phyloP scores from a whole-genome alignment of 2,888 invertebrate species.

The Athalia rosae region DNA sequence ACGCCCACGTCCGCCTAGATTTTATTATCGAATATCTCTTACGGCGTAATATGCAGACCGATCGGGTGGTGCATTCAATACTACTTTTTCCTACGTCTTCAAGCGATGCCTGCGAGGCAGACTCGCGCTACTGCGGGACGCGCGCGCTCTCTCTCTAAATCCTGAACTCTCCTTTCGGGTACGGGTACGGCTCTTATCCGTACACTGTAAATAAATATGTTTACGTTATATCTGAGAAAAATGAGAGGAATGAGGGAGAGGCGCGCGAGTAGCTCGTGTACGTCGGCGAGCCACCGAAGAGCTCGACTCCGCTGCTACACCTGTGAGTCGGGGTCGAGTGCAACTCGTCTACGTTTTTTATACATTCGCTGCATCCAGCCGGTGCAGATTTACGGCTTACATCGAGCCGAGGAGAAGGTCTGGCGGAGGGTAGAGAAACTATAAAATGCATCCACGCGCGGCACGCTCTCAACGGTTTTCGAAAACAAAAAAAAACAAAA shows the following conservation, averaged over 20 bases:
- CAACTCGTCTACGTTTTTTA: background rate
- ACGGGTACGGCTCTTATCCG: slow-evolving; percentile 3
- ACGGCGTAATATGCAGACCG: slow-evolving; percentile 59
- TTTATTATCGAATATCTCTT: slow-evolving; percentile 55
- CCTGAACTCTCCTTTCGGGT: slow-evolving; percentile 40
- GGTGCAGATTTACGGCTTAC: background rate
- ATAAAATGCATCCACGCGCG: too few species aligned
- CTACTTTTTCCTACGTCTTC: slow-evolving; percentile 25
- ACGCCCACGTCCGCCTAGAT: background rate
- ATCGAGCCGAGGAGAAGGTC: background rate
- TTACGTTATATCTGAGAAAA: slow-evolving; percentile 48
- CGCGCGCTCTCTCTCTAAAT: slow-evolving; percentile 55
- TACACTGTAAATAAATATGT: slow-evolving; percentile 54
- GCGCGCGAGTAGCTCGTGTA: slow-evolving; percentile 28
- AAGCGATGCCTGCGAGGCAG: slow-evolving; percentile 22
- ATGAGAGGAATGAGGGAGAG: slow-evolving; percentile 33
- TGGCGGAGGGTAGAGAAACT: too few species aligned
- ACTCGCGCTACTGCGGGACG: slow-evolving; percentile 38
- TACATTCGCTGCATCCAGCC: background rate
- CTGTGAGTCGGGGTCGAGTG: background rate
- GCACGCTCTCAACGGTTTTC: too few species aligned
- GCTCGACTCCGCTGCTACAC: background rate
- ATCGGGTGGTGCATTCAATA: slow-evolving; percentile 59
- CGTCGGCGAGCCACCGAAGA: background rate
- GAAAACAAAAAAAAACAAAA: too few species aligned